Percentiles rank a stretch among this genome's conserved stretches.
phyloP scores from a whole-genome alignment of 1,140 invertebrate species.

The Ceratitis capitata region DNA sequence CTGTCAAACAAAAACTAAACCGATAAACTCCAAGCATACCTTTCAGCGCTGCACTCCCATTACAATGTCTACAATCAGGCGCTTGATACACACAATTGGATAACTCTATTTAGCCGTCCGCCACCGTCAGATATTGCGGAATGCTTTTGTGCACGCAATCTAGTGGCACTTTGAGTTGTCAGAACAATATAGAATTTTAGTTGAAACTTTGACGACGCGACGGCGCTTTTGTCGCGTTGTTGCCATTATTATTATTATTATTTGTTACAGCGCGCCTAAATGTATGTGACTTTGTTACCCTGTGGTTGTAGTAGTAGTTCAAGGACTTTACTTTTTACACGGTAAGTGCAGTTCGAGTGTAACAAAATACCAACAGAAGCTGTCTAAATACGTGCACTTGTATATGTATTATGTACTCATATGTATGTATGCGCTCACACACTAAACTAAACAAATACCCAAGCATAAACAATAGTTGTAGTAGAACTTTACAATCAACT shows the following conservation, averaged over 20 bases:
- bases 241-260: neutral
- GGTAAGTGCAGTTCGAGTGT: neutral
- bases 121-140: neutral
- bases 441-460: neutral
- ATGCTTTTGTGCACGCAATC: neutral
- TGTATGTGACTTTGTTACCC: neutral
- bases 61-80: neutral
- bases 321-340: slow-evolving; percentile 21
- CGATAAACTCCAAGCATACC: neutral
- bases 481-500: neutral
- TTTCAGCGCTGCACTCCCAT: neutral
- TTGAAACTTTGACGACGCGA: slow-evolving; percentile 27
- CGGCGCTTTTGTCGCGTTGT: neutral
- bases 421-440: neutral
- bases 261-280: slow-evolving; percentile 3
- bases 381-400: neutral
- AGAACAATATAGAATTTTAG: neutral
- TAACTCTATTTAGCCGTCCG: neutral
- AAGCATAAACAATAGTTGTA: too few species aligned
- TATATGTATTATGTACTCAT: too few species aligned
- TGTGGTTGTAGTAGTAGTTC: neutral
- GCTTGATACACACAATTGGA: neutral
- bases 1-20: too few species aligned
- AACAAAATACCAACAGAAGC: slow-evolving; percentile 15
- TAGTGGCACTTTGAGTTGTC: neutral